Conservation (phyloP, 2,113 vertebrate genomes). For the Thunnus thynnus region DNA sequence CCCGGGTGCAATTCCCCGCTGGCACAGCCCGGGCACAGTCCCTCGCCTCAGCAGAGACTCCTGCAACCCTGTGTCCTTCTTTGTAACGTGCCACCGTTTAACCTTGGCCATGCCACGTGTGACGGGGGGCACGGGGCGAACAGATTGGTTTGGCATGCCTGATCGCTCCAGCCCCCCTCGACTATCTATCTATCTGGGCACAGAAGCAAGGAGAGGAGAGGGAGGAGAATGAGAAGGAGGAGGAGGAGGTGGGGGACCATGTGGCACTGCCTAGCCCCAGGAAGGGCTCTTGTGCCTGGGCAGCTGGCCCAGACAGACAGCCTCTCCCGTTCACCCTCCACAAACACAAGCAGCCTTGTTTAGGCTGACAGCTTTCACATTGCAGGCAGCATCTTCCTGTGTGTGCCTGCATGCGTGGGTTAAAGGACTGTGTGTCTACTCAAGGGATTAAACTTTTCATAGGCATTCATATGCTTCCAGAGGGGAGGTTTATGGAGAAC, state of each 20-base stretch:
- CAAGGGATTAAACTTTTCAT: constrained; percentile 14
- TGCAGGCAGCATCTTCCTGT: constrained; percentile 42
- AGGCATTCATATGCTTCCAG: neutral
- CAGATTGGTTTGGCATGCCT: constrained; percentile 74
- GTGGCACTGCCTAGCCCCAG: constrained; percentile 46
- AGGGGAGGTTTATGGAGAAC: constrained; percentile 11
- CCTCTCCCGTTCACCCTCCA: constrained; percentile 47
- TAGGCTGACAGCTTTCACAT: constrained; percentile 50
- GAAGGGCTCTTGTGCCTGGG: constrained; percentile 59
- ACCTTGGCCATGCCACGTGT: constrained; percentile 67
- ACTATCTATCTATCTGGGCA: constrained; percentile 47
- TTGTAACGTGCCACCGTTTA: constrained; percentile 52
- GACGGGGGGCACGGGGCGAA: constrained; percentile 48
- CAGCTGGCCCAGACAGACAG: constrained; percentile 62
- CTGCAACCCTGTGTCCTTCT: constrained; percentile 1
- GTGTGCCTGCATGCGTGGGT: neutral
- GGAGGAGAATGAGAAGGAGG: constrained; percentile 12
- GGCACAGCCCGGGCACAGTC: neutral
- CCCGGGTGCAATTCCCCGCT: neutral
- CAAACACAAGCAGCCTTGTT: constrained; percentile 59
- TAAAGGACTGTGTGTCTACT: constrained; percentile 7
- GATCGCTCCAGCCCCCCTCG: constrained; percentile 32
- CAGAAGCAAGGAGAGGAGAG: constrained; percentile 4
- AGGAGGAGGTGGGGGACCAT: constrained; percentile 22
- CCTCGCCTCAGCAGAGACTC: neutral